Evolutionary conservation across 2,113 vertebrate genomes (phyloP).

Genomic region (Ammospiza caudacuta): DNA sequence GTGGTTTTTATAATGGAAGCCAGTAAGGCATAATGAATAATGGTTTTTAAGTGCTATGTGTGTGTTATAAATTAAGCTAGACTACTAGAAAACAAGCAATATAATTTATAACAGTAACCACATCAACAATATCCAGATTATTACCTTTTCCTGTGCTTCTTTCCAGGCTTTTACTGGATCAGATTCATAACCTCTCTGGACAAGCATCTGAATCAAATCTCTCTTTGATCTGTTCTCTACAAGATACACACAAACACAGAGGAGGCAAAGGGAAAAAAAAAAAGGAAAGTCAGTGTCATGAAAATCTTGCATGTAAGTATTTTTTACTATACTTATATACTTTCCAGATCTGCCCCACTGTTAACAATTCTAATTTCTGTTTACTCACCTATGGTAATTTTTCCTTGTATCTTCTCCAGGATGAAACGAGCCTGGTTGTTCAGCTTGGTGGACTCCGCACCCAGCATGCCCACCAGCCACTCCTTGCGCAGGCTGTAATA

Average conservation of each 20-base stretch:
- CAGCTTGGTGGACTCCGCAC: constrained; percentile 91
- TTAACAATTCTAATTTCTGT: constrained; percentile 7
- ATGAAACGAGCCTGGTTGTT: constrained; percentile 98
- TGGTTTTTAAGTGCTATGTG: background rate
- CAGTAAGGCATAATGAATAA: background rate
- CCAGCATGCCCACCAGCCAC: constrained; percentile 92
- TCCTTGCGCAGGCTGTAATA: constrained; percentile 96
- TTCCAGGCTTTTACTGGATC: constrained; percentile 96
- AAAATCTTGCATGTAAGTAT: background rate
- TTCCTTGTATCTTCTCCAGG: constrained; percentile 97
- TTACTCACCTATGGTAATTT: constrained; percentile 89
- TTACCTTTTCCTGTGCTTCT: constrained; percentile 97
- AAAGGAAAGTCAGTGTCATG: background rate
- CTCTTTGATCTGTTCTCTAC: constrained; percentile 96
- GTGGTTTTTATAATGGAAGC: background rate
- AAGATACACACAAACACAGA: constrained; percentile 20
- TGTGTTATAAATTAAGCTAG: background rate
- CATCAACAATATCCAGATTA: background rate
- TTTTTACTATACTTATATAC: constrained; percentile 39
- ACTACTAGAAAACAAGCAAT: background rate
- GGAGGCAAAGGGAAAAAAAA: rapidly evolving
- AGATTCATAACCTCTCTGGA: constrained; percentile 95
- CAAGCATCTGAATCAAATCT: constrained; percentile 94
- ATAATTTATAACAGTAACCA: background rate
- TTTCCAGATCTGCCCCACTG: constrained; percentile 15